Base-by-base conservation (phyloP, 2,113 vertebrate genomes). In the Forbesichthys agassizii region DNA sequence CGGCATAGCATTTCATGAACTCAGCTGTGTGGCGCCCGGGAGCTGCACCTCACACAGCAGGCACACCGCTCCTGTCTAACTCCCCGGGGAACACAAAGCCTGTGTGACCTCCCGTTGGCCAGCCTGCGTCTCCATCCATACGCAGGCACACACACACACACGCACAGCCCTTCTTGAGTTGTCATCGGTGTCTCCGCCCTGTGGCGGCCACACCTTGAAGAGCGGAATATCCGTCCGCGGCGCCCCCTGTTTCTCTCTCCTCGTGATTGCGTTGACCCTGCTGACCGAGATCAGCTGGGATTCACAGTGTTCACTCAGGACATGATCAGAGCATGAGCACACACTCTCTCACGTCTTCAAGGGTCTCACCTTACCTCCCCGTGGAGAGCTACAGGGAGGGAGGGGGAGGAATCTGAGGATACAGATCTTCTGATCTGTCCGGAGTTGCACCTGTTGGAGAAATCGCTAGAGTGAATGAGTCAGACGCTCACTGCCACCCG, bases 1-100 rank as follows among this genome's bases (percentile, higher is more conserved):
- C 91, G 93, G 94, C 93, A 85, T 93, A 93, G 88, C 86, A 33
- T 95, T 95, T 96, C 93, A 88, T 92, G 86, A 89, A 87, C 92
- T 93, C 91, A 92, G 88, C 93, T 92, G 92, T 83, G 83, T 92
- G 91, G 92, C 88, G 90, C 94, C 93, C 94, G 88, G 88, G 90
- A 92, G 90, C 91, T 94, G 91, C 90, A 90, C 90, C 93, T 94
- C 92, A 84, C 86, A 89, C 77, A 84, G 89, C 71, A 86, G 92
- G 74, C 71, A 92, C 90, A 92, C 90, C 90, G 84, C 93, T 95
- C 79, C 91, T 67, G 80, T 90, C 87, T 90, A 77, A 61, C 74
- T 91, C 90, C 88, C 88, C 77, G 83, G 88, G 87, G 88, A 79
- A 85, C 63, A 80, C 84, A 83, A 88, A 89, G 79, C 83, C 88